Evolutionary conservation across 1,140 invertebrate genomes (phyloP).

Genomic region (Temnothorax curvispinosus): DNA sequence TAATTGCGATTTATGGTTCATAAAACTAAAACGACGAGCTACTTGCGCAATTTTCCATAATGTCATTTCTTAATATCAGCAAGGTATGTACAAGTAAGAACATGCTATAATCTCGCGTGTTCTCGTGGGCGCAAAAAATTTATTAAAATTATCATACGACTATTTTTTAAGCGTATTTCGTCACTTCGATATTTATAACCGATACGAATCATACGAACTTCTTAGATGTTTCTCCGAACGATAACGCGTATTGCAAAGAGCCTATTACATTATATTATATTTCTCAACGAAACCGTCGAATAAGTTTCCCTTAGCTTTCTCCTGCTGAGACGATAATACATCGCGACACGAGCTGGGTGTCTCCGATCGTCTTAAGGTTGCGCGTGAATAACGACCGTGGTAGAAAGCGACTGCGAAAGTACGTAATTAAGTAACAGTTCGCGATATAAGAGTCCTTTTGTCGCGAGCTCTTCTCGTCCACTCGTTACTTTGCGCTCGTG

Average conservation of each 20-base stretch:
- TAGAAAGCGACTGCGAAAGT: conserved; percentile 60
- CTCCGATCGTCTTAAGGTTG: conserved; percentile 56
- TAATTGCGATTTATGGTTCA: conserved; percentile 8
- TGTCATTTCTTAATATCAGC: background rate
- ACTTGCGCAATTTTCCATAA: background rate
- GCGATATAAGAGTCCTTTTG: conserved; percentile 26
- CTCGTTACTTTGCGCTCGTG: background rate
- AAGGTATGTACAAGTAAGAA: background rate
- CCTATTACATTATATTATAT: background rate
- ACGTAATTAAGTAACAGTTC: conserved; percentile 52
- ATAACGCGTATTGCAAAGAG: background rate
- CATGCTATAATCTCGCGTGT: background rate
- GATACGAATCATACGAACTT: background rate
- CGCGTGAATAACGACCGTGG: conserved; percentile 41
- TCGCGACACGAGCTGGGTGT: conserved; percentile 41
- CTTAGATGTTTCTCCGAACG: background rate
- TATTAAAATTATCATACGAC: background rate
- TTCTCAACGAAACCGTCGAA: conserved; percentile 8
- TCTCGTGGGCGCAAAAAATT: background rate
- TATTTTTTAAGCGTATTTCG: background rate
- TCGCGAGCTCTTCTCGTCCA: background rate
- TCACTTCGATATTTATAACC: background rate
- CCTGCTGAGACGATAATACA: background rate
- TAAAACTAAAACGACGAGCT: background rate
- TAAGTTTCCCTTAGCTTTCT: conserved; percentile 49